A percentile compares a stretch with the other conserved stretches of the same genome.
These are phyloP conservation scores for Drosophila tripunctata DNA, from an alignment of 2,888 invertebrate genomes.

Conservation along the genomic window DNA sequence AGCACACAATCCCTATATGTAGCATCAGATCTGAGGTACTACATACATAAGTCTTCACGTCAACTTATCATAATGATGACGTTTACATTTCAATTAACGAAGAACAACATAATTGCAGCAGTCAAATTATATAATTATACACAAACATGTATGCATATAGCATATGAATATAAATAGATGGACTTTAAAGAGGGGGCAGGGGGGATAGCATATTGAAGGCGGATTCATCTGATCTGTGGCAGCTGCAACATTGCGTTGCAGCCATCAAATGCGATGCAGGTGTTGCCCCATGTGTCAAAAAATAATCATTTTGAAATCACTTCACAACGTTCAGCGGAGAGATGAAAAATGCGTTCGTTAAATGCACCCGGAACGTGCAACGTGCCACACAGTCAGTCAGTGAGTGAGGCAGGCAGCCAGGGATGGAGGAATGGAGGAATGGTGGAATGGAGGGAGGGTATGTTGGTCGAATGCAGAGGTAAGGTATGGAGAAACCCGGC, in stretches of 20 bases:
- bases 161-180: too few relatives aligned
- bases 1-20: constrained; percentile 15
- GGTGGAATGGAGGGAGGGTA: background rate
- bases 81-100: constrained; percentile 81
- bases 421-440: background rate
- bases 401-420: background rate
- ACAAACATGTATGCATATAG: too few relatives aligned
- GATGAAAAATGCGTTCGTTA: constrained; percentile 73
- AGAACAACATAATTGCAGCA: constrained; percentile 79
- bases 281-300: constrained; percentile 78
- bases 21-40: constrained; percentile 19
- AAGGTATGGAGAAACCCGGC: background rate
- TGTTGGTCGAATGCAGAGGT: constrained; percentile 21
- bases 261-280: constrained; percentile 67
- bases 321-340: constrained; percentile 52
- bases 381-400: constrained; percentile 16
- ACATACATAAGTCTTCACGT: constrained; percentile 34
- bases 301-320: constrained; percentile 78
- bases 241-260: constrained; percentile 54
- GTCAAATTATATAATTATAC: constrained; percentile 80
- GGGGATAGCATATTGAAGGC: constrained; percentile 45
- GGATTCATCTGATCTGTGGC: constrained; percentile 50
- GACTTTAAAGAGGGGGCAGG: too few relatives aligned
- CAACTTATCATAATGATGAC: constrained; percentile 79
- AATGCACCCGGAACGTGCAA: constrained; percentile 49